A percentile compares a stretch with the other conserved stretches of the same genome.
phyloP scores from a whole-genome alignment of 2,888 invertebrate species.

The Salpingus planirostris region DNA sequence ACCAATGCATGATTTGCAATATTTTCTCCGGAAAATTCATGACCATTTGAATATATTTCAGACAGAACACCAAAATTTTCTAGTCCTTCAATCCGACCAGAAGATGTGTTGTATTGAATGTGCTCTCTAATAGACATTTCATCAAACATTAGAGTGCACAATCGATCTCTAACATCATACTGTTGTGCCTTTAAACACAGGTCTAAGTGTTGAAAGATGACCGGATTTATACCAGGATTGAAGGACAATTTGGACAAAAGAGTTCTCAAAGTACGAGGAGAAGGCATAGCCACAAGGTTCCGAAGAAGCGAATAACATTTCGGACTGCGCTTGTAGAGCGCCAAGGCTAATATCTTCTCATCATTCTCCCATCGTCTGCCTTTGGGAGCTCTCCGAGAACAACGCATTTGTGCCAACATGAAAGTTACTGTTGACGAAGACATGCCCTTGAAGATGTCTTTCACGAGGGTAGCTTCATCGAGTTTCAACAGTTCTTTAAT shows the following conservation, averaged over 20 bases:
- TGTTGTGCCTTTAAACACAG: neutral
- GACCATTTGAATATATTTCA: too few relatives aligned
- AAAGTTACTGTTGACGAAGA: neutral
- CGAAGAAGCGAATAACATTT: neutral
- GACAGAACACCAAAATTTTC: neutral
- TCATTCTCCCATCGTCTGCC: neutral
- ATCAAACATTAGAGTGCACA: neutral
- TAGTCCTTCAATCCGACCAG: neutral
- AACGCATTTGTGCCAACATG: neutral
- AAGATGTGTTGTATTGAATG: neutral
- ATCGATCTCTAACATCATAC: neutral
- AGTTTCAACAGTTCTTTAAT: neutral
- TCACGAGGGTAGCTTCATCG: neutral
- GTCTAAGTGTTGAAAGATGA: neutral
- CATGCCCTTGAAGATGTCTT: neutral
- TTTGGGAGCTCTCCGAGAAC: neutral
- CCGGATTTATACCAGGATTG: neutral
- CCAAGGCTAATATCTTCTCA: neutral
- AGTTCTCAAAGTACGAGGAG: neutral
- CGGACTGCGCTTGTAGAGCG: neutral
- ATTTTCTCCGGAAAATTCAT: neutral
- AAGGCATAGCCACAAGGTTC: neutral
- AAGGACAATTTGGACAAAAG: neutral
- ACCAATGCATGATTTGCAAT: constrained; percentile 8
- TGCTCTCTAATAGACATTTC: neutral